Base-by-base conservation (phyloP, 2,888 invertebrate genomes). In the Ormyrus labotus region DNA sequence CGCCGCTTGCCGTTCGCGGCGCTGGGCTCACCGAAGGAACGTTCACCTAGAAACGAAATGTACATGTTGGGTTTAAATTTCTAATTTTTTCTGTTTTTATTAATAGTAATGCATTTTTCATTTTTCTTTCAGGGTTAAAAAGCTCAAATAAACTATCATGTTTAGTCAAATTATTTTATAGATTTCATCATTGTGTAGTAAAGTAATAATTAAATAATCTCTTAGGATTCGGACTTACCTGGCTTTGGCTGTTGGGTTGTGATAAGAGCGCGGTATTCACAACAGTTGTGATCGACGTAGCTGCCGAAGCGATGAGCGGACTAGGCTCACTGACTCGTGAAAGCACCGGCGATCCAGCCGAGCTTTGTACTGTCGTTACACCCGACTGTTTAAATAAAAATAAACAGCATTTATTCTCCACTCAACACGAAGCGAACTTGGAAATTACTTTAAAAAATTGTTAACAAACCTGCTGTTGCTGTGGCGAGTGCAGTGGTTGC, bases 301-400 rank as follows among this genome's bases (percentile, higher is more conserved):
- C 93, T 4, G 94, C 94, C 83, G 92, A 93, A 2, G 95, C 95
- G 81, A 95, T 94, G 55, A 95, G 90, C 7, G 96, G 95, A 88
- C 95, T 94, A 7, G 94, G 93, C 86, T 93, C 94, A 87, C 92
- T 92, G 55, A 93, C 93, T 83, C 93, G 91, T 68, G 93, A 92
- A 72, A 93, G 89, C 80, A 92, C 91, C 57, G 88, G 89, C 58
- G 89, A 89, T 4, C 87, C 86, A 2, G 89, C 88, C 64, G 89
- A 87, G 77, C 91, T 71, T 9, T 79, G 82, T 11, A 77, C 67
- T 34, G 78, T 69, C 60, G 76, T 70, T 47, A 65, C 45, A 19
- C 63, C 55, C 45, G 78, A 78, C 63, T 78, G 90, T 34, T 34
- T 34, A 34, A 34, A 34, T 34, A 34, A 34, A 34, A 34, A 34